A percentile compares a stretch with the other conserved stretches of the same genome.
phyloP scores from a whole-genome alignment of 2,888 invertebrate genomes.

The Pollenia amentaria region DNA sequence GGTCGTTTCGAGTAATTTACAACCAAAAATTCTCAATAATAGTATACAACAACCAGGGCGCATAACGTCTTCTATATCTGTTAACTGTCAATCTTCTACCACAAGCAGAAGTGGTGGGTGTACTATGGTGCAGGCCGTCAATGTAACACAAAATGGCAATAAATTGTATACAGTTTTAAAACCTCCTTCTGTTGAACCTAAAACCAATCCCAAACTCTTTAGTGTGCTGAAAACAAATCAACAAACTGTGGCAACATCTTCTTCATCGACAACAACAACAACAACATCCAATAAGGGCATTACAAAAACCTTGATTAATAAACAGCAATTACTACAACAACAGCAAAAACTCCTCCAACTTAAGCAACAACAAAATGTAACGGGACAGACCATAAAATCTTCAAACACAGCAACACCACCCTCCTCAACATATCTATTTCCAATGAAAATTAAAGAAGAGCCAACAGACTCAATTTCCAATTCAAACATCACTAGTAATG shows the following conservation, averaged over 20 bases:
- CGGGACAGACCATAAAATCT: slow-evolving; percentile 5
- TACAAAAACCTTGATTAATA: slow-evolving; percentile 53
- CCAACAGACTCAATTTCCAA: slow-evolving; percentile 42
- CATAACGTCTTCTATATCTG: slow-evolving; percentile 25
- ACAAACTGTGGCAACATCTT: slow-evolving; percentile 24
- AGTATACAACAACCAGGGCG: slow-evolving; percentile 63
- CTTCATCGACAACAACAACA: slow-evolving; percentile 47
- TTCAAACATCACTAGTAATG: slow-evolving; percentile 7
- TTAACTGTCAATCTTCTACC: slow-evolving; percentile 16
- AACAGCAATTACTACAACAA: slow-evolving; percentile 58
- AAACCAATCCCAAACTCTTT: slow-evolving; percentile 72
- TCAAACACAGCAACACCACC: slow-evolving; percentile 59
- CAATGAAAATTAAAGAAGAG: slow-evolving; percentile 75
- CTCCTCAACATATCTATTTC: slow-evolving; percentile 65
- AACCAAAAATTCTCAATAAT: slow-evolving; percentile 64
- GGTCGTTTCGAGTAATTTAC: slow-evolving; percentile 76
- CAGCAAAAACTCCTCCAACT: slow-evolving; percentile 59
- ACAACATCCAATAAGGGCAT: slow-evolving; percentile 34
- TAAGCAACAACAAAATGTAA: slow-evolving; percentile 15
- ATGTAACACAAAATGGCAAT: slow-evolving; percentile 52
- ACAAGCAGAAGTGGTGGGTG: slow-evolving; percentile 40
- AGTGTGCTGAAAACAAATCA: slow-evolving; percentile 75
- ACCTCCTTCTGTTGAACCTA: slow-evolving; percentile 74
- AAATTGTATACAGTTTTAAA: slow-evolving; percentile 72
- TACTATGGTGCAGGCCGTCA: slow-evolving; percentile 63